Evolutionary conservation across 2,113 vertebrate species (phyloP).

Genomic region (Pygoscelis adeliae): DNA sequence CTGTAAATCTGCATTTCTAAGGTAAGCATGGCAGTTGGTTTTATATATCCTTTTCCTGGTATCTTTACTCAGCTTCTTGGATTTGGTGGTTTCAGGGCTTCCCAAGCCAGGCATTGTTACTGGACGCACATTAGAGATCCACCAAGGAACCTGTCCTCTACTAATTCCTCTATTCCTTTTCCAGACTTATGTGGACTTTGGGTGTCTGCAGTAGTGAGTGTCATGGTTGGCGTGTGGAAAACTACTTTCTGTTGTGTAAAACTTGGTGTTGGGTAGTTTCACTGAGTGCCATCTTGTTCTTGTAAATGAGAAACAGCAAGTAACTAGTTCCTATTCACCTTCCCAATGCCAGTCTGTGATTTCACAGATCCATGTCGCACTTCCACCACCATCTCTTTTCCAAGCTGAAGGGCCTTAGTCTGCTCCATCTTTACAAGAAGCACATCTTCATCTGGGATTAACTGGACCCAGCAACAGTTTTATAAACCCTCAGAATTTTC

Average conservation of each 20-base stretch:
- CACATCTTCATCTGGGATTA: neutral
- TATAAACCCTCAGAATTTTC: neutral
- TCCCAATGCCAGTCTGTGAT: neutral
- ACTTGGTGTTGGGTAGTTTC: neutral
- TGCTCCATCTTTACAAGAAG: neutral
- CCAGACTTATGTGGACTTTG: neutral
- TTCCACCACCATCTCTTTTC: neutral
- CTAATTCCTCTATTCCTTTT: neutral
- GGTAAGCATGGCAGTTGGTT: neutral
- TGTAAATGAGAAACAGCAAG: neutral
- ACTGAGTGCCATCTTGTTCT: neutral
- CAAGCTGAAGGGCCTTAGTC: neutral
- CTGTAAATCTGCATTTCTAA: neutral
- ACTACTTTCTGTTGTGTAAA: neutral
- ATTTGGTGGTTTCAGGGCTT: neutral
- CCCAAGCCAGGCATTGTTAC: neutral
- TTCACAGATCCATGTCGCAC: neutral
- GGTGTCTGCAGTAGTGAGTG: neutral
- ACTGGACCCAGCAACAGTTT: neutral
- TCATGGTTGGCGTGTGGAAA: neutral
- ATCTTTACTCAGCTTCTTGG: neutral
- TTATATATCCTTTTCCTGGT: neutral
- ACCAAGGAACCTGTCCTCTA: neutral
- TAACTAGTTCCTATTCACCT: neutral
- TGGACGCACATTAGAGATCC: neutral